Percentiles rank a stretch among this genome's conserved stretches.
phyloP scores from a whole-genome alignment of 1,140 invertebrate genomes.

The Cydia pomonella region DNA sequence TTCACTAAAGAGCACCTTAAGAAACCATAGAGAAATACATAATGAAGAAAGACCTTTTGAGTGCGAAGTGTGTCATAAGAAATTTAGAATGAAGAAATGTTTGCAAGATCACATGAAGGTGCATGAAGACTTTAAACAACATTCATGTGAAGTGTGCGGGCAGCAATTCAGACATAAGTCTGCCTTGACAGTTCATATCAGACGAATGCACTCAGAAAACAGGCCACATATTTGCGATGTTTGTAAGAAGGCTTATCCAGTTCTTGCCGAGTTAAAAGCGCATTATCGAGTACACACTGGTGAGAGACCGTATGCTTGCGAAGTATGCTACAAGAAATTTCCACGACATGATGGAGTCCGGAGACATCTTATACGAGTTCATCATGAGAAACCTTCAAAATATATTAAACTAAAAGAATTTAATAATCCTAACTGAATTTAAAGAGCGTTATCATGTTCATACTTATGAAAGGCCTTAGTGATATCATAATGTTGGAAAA shows the following conservation, averaged over 20 bases:
- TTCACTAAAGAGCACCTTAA: neutral
- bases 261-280: neutral
- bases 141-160: neutral
- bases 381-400: neutral
- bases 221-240: neutral
- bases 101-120: constrained; percentile 5
- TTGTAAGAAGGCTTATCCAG: constrained; percentile 5
- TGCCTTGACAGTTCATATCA: neutral
- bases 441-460: neutral
- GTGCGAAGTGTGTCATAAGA: constrained; percentile 3
- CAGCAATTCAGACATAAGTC: constrained; percentile 9
- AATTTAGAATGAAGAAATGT: neutral
- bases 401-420: constrained; percentile 7
- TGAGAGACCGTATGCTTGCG: constrained; percentile 4
- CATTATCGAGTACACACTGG: constrained; percentile 7
- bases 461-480: neutral
- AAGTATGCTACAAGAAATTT: constrained; percentile 6
- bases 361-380: neutral
- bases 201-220: constrained; percentile 1
- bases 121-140: neutral
- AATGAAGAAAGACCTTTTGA: neutral
- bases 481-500: neutral
- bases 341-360: neutral
- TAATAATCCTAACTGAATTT: constrained; percentile 12
- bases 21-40: constrained; percentile 12